These are phyloP conservation scores for Megalops atlanticus DNA, from an alignment of 2,113 vertebrate genomes.

Conservation along the genomic window DNA sequence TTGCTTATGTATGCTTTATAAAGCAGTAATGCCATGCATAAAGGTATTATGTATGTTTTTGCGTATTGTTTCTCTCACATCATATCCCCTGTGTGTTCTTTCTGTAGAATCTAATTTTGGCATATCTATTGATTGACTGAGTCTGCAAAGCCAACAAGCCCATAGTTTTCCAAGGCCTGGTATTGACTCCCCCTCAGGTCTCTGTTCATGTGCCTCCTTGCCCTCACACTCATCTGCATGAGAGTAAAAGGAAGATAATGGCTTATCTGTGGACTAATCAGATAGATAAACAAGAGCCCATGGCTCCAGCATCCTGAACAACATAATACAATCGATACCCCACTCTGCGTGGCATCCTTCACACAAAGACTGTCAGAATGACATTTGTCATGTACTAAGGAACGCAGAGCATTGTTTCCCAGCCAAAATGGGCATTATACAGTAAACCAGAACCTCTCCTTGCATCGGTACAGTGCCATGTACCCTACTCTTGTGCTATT, in stretches of 20 bases:
- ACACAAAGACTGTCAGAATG: neutral
- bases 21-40: too few species aligned
- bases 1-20: neutral
- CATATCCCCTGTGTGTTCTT: conserved; percentile 33
- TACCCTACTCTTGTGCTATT: too few species aligned
- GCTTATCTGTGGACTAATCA: conserved; percentile 48
- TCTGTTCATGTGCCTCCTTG: conserved; percentile 30
- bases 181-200: conserved; percentile 30
- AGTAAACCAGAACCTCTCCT: too few species aligned
- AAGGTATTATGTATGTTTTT: too few species aligned
- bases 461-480: too few species aligned
- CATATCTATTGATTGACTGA: conserved; percentile 48
- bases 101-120: conserved; percentile 48
- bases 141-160: conserved; percentile 38
- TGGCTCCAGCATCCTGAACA: conserved; percentile 36
- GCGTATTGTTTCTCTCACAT: neutral
- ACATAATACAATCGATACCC: conserved; percentile 47
- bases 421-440: too few species aligned
- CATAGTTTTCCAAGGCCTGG: conserved; percentile 39
- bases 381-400: too few species aligned
- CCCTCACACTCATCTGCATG: conserved; percentile 20
- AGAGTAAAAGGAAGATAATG: conserved; percentile 43
- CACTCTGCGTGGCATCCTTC: conserved; percentile 3
- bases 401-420: too few species aligned
- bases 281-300: conserved; percentile 44